Percentiles rank a stretch among this genome's conserved stretches.
These are phyloP conservation scores for Hetaerina americana DNA, from an alignment of 1,140 invertebrate genomes.

Conservation along the genomic window DNA sequence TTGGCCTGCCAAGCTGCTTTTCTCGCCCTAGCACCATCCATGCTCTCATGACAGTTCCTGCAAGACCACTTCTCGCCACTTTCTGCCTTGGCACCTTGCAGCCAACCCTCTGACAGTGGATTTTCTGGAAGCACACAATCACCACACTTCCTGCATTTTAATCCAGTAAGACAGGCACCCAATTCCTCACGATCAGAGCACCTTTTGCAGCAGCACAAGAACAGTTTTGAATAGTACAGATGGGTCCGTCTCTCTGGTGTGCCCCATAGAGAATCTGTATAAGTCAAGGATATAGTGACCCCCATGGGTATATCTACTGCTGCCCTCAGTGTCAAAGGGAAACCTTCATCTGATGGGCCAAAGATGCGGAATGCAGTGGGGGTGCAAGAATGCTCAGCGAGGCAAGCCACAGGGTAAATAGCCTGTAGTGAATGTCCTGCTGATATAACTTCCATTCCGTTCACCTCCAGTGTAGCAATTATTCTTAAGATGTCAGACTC, in stretches of 20 bases:
- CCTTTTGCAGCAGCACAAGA: constrained; percentile 24
- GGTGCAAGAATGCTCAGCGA: constrained; percentile 25
- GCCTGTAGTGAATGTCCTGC: constrained; percentile 14
- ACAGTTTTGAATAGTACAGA: constrained; percentile 24
- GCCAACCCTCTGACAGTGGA: background rate
- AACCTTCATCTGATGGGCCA: constrained; percentile 6
- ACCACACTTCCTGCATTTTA: constrained; percentile 13
- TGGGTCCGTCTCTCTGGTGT: constrained; percentile 23
- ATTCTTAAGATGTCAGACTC: constrained; percentile 19
- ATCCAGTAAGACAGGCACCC: constrained; percentile 13
- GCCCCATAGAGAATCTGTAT: constrained; percentile 26
- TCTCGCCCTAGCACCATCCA: background rate
- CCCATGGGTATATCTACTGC: constrained; percentile 23
- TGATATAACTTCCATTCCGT: constrained; percentile 19
- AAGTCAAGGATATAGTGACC: constrained; percentile 23
- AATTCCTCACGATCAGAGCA: constrained; percentile 25
- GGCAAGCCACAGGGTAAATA: constrained; percentile 20
- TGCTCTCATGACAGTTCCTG: background rate
- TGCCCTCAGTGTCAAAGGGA: constrained; percentile 20
- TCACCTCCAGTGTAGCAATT: constrained; percentile 25
- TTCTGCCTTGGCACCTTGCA: background rate
- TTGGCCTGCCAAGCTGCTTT: background rate
- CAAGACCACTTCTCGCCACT: background rate
- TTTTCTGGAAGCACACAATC: background rate
- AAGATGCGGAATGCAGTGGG: constrained; percentile 24